Percentiles rank a stretch among this genome's conserved stretches.
Evolutionary conservation across 2,888 invertebrate genomes (phyloP).

Genomic region (Thelaira solivaga): DNA sequence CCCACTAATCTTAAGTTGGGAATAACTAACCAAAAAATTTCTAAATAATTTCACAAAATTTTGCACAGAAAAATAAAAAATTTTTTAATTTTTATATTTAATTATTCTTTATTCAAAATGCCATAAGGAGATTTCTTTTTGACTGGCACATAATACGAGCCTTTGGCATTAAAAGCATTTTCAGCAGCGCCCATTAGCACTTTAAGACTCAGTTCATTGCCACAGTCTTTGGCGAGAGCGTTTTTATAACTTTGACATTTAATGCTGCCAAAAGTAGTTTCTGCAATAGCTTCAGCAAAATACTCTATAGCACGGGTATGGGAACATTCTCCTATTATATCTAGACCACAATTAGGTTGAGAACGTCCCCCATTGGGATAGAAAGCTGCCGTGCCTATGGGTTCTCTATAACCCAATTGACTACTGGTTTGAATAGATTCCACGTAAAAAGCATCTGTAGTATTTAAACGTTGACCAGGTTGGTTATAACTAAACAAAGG

Average conservation of each 20-base stretch:
- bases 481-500: conserved; percentile 69
- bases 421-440: conserved; percentile 74
- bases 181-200: conserved; percentile 69
- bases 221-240: conserved; percentile 69
- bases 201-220: conserved; percentile 66
- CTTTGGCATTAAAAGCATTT: conserved; percentile 70
- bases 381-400: conserved; percentile 78
- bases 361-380: conserved; percentile 79
- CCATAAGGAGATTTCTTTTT: conserved; percentile 69
- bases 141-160: conserved; percentile 72
- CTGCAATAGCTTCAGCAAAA: conserved; percentile 77
- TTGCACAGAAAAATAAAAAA: too few species aligned
- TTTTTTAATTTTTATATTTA: too few species aligned
- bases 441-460: conserved; percentile 72
- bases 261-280: conserved; percentile 68
- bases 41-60: too few species aligned
- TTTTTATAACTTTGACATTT: conserved; percentile 69
- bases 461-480: conserved; percentile 67
- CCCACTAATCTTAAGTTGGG: too few species aligned
- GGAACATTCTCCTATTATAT: conserved; percentile 74
- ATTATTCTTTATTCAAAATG: not conserved
- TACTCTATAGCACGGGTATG: conserved; percentile 77
- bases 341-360: conserved; percentile 78
- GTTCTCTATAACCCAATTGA: conserved; percentile 71
- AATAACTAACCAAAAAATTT: too few species aligned